These are phyloP conservation scores for Eurystomus gularis DNA, from an alignment of 2,113 vertebrate genomes.

Conservation along the genomic window DNA sequence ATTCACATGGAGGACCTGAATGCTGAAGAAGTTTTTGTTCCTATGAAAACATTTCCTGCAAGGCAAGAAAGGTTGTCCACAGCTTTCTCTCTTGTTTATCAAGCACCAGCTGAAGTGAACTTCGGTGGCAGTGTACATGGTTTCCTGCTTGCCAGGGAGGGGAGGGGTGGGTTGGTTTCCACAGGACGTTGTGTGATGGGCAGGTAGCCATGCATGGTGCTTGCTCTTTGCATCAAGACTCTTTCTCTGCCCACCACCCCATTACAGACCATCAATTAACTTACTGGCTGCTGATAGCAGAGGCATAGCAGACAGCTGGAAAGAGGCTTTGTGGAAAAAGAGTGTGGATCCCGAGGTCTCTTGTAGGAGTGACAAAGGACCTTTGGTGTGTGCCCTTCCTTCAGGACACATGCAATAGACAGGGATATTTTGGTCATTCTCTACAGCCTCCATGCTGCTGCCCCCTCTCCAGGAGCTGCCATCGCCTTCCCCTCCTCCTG, in stretches of 20 bases:
- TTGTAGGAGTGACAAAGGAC: background rate
- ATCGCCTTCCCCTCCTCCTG: background rate
- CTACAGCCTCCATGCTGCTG: background rate
- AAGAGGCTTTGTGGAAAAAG: background rate
- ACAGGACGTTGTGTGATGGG: fast-evolving
- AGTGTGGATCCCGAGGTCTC: background rate
- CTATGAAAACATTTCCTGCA: background rate
- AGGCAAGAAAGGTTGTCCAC: background rate
- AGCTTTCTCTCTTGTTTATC: background rate
- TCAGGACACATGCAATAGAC: fast-evolving
- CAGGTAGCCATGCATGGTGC: fast-evolving
- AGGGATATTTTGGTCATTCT: background rate
- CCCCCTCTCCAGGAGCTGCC: background rate
- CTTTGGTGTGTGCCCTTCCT: background rate
- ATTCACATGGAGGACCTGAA: background rate
- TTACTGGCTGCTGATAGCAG: background rate
- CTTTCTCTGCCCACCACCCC: background rate
- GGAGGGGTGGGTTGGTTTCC: background rate
- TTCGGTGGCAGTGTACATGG: background rate
- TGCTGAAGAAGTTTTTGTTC: background rate
- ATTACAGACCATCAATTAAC: fast-evolving
- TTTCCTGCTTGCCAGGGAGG: background rate
- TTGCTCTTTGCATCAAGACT: background rate
- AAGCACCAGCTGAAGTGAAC: fast-evolving
- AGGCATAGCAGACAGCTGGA: background rate